phyloP scores from a whole-genome alignment of 2,113 vertebrate species.

The Pyxicephalus adspersus region DNA sequence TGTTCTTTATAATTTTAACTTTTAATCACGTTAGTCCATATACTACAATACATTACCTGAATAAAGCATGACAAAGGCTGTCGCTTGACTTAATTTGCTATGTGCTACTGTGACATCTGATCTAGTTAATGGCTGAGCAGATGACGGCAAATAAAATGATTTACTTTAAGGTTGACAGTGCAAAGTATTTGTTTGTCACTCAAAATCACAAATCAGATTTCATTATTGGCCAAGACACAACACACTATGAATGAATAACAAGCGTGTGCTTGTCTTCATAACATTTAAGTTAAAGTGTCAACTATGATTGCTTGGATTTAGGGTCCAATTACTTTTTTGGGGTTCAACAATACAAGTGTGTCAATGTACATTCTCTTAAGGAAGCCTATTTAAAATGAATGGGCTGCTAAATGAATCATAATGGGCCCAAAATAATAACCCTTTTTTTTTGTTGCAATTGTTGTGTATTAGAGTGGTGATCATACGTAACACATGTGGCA shows the following conservation, averaged over 20 bases:
- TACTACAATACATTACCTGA: not conserved
- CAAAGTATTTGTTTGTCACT: slow-evolving; percentile 38
- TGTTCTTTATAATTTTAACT: too few species aligned
- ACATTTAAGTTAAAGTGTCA: not conserved
- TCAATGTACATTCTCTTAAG: too few species aligned
- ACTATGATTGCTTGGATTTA: slow-evolving; percentile 1
- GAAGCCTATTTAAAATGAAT: too few species aligned
- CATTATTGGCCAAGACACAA: slow-evolving; percentile 17
- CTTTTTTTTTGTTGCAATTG: too few species aligned
- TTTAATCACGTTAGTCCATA: not conserved
- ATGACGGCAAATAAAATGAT: slow-evolving; percentile 34
- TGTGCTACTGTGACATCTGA: slow-evolving; percentile 19
- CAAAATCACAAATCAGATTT: slow-evolving; percentile 41
- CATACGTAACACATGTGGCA: too few species aligned
- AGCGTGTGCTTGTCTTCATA: not conserved
- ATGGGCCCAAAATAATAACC: too few species aligned
- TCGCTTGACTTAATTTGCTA: slow-evolving; percentile 22
- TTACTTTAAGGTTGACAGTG: slow-evolving; percentile 42
- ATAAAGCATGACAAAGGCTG: not conserved
- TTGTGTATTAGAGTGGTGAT: too few species aligned
- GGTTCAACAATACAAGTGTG: too few species aligned
- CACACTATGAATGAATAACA: slow-evolving; percentile 29
- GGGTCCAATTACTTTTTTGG: too few species aligned
- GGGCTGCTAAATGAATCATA: too few species aligned
- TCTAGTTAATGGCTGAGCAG: slow-evolving; percentile 44